Evolutionary conservation across 2,113 vertebrate species (phyloP).

Genomic region (Eretmochelys imbricata): DNA sequence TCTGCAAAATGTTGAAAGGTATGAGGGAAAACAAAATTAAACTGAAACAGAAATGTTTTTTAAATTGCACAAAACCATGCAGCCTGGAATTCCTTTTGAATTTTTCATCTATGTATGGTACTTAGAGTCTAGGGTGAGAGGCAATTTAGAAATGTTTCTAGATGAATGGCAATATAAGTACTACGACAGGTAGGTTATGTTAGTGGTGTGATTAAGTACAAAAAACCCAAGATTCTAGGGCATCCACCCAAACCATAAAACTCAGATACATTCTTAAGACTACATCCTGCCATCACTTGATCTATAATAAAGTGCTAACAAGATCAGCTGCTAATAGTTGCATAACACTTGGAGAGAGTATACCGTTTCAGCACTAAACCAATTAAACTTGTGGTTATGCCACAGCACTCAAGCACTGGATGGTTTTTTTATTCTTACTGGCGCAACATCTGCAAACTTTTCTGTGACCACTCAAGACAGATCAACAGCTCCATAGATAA

Average conservation of each 20-base stretch:
- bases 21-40: not conserved
- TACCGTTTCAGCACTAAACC: not conserved
- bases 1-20: fast-evolving
- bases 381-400: not conserved
- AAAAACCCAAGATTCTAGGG: not conserved
- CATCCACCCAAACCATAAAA: not conserved
- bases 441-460: not conserved
- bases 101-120: fast-evolving
- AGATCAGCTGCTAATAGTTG: fast-evolving
- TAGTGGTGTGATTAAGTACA: fast-evolving
- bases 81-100: not conserved
- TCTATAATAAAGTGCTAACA: not conserved
- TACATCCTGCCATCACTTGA: not conserved
- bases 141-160: not conserved
- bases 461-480: not conserved
- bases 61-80: not conserved
- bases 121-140: not conserved
- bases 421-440: not conserved
- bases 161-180: not conserved
- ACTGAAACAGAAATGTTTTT: fast-evolving
- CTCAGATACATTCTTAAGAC: not conserved
- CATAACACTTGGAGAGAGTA: not conserved
- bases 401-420: fast-evolving
- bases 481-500: not conserved
- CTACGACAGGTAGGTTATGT: not conserved